Evolutionary conservation across 1,140 invertebrate genomes (phyloP), one percentile per base, ranked within the genome.

Genomic region (Atta cephalotes): DNA sequence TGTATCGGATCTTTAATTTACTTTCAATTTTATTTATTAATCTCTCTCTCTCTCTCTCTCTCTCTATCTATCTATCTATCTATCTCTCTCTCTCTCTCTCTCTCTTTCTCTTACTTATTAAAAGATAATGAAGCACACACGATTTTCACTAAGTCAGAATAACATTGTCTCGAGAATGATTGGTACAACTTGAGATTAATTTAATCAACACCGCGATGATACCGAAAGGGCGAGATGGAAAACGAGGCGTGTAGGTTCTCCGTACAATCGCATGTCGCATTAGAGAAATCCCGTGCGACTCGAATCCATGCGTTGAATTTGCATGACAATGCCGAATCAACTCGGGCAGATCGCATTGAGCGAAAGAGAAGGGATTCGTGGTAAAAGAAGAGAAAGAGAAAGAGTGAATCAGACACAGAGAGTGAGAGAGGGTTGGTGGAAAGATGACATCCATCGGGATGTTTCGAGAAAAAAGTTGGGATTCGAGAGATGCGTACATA

Each of bases 241-340:
- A 21, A 81, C n/a, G 78, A 80, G 49, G 28, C 31, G 58, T 68
- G 65, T 65, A 80, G 39, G 28, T 60, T 35, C 56, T 35, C 0
- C 53, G 14, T 28, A 58, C 53, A 62, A 58, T 76, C 77, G 81
- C 60, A 72, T 56, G 45, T 82, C 51, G 62, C 49, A 18, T 68
- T 51, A 82, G 28, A 87, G 88, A 80, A 81, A 89, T 89, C 76
- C 45, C 79, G 60, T 53, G 60, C 71, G 18, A 28, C 66, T 82
- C 77, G 86, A 65, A 89, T 85, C 68, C 49, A n/a, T 58, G 53
- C 45, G 78, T 14, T 58, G 45, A 71, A 92, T 92, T 92, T 92
- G 91, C 92, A 92, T 92, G 86, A 92, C 92, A 92, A 92, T 92
- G 88, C 86, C 85, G 87, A 92, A 92, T 92, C 92, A 90, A 92